Conservation (phyloP, 2,888 invertebrate genomes). For the Agrochola lychnidis region DNA sequence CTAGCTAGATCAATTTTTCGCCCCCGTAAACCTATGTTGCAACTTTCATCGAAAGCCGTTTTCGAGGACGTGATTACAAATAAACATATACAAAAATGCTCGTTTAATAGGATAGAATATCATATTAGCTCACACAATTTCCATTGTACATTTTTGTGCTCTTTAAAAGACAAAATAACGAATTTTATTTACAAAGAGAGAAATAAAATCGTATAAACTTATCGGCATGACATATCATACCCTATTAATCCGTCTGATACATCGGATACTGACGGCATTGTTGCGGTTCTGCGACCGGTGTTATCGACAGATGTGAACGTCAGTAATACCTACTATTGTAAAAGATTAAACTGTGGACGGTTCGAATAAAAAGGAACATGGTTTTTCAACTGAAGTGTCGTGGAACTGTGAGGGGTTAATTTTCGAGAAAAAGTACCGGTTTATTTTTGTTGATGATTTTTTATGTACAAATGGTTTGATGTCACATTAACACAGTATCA, state of each 20-base stretch:
- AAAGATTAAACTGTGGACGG: slow-evolving; percentile 28
- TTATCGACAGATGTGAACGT: slow-evolving; percentile 44
- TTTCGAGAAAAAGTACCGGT: neutral
- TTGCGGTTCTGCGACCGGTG: slow-evolving; percentile 53
- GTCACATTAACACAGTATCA: neutral
- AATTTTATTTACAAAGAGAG: slow-evolving; percentile 20
- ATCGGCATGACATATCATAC: slow-evolving; percentile 37
- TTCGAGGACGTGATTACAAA: too few species aligned
- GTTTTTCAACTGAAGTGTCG: neutral
- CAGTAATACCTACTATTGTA: slow-evolving; percentile 35
- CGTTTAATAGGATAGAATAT: too few species aligned
- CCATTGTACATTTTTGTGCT: neutral
- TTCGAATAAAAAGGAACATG: slow-evolving; percentile 1
- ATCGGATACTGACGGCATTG: slow-evolving; percentile 39
- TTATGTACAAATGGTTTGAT: neutral
- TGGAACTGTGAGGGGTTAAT: neutral
- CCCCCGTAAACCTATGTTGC: too few species aligned
- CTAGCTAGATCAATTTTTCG: too few species aligned
- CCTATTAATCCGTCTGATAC: slow-evolving; percentile 34
- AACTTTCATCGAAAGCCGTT: too few species aligned
- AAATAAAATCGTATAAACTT: slow-evolving; percentile 34
- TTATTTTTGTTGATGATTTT: neutral
- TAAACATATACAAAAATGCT: too few species aligned
- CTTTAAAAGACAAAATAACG: neutral
- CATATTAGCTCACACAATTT: neutral